Evolutionary conservation across 2,113 vertebrate species (phyloP).

Genomic region (Passerina amoena): DNA sequence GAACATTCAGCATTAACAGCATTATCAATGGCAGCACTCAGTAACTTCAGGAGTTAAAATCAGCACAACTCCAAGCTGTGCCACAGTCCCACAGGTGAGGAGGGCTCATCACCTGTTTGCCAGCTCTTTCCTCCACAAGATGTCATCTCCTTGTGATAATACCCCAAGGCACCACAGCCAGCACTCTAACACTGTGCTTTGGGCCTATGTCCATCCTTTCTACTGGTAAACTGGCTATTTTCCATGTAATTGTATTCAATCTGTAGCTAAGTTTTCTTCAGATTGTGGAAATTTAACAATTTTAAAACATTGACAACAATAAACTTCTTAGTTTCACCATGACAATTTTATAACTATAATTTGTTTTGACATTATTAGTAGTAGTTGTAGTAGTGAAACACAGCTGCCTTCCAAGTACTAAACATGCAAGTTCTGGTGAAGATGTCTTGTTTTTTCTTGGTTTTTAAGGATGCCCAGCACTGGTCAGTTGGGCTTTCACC

Average conservation of each 20-base stretch:
- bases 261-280: not conserved
- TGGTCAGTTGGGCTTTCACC: not conserved
- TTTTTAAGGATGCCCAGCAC: not conserved
- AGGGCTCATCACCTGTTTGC: not conserved
- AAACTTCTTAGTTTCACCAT: not conserved
- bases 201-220: not conserved
- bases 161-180: not conserved
- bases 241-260: not conserved
- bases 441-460: not conserved
- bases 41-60: not conserved
- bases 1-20: not conserved
- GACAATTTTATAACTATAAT: not conserved
- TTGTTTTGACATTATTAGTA: not conserved
- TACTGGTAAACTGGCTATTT: not conserved
- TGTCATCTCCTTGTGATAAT: not conserved
- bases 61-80: accelerated
- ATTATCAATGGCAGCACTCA: not conserved
- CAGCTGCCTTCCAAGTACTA: not conserved
- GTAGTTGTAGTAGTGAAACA: not conserved
- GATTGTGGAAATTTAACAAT: not conserved
- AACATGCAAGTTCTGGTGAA: not conserved
- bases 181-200: not conserved
- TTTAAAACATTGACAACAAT: not conserved
- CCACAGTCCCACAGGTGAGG: accelerated
- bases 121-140: not conserved